Conservation (phyloP, 2,888 invertebrate genomes). For the Drosophila limbata region DNA sequence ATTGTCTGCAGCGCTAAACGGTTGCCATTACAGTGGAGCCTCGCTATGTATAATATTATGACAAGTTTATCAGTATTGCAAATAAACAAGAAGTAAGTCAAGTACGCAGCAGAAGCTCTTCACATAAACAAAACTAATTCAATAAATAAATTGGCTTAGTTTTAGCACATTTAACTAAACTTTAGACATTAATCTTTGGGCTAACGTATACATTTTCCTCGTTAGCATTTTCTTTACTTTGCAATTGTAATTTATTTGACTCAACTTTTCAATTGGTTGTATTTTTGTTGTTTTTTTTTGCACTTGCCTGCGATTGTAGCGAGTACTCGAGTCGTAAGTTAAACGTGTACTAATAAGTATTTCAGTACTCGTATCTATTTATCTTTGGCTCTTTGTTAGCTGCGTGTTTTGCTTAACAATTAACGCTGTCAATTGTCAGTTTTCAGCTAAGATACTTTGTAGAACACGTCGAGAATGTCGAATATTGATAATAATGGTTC, state of each 20-base stretch:
- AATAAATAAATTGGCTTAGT: not conserved
- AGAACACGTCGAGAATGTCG: not conserved
- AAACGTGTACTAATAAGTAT: conserved; percentile 22
- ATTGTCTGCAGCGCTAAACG: conserved; percentile 59
- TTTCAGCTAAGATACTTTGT: conserved; percentile 7
- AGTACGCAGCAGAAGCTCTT: too few species aligned
- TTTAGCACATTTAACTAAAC: not conserved
- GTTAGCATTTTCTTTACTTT: not conserved
- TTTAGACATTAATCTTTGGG: not conserved
- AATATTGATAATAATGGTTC: conserved; percentile 3
- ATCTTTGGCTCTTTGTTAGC: conserved; percentile 21
- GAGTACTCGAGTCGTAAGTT: conserved; percentile 1
- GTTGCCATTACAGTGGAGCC: conserved; percentile 40
- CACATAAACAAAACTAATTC: not conserved
- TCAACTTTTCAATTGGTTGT: conserved; percentile 19
- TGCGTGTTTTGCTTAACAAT: conserved; percentile 66
- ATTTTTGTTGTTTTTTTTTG: conserved; percentile 14
- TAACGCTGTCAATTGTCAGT: conserved; percentile 52
- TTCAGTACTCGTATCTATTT: conserved; percentile 34
- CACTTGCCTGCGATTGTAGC: conserved; percentile 10
- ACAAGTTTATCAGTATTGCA: conserved; percentile 6
- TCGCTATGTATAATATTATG: conserved; percentile 6
- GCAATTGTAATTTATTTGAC: conserved; percentile 30
- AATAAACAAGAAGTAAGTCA: not conserved
- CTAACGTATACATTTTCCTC: too few species aligned